Percentiles rank a stretch among this genome's conserved stretches.
Evolutionary conservation across 92 coral and sea anemone species (phyloP).

Genomic region (Diadumene lineata): DNA sequence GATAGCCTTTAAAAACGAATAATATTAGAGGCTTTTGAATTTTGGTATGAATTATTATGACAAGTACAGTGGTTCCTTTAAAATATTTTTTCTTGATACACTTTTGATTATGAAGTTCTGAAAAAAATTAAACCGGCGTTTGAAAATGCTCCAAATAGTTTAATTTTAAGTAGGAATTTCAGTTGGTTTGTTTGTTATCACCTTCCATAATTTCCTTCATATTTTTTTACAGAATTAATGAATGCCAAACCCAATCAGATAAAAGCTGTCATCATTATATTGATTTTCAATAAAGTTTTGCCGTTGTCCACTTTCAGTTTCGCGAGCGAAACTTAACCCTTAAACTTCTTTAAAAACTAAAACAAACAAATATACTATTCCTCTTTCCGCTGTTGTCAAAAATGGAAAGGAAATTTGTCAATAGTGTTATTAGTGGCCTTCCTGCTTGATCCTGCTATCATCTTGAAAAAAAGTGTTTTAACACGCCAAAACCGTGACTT

Average conservation of each 20-base stretch:
- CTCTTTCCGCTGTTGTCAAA: conserved; percentile 7
- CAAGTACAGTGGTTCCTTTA: no score
- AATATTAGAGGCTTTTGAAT: no score
- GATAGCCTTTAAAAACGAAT: no score
- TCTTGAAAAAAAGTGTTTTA: background rate
- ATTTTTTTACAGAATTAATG: background rate
- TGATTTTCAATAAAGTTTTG: background rate
- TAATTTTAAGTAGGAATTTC: no score
- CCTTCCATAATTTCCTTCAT: background rate
- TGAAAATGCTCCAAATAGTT: no score
- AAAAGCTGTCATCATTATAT: background rate
- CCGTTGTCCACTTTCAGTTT: background rate
- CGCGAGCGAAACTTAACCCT: background rate
- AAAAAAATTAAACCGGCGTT: no score
- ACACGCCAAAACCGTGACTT: background rate
- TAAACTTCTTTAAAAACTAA: background rate
- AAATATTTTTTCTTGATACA: no score
- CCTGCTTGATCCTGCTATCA: background rate
- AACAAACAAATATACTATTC: conserved; percentile 6
- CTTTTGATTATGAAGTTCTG: no score
- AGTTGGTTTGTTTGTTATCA: no score
- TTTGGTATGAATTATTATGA: no score
- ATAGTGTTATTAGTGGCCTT: background rate
- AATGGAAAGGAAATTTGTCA: background rate
- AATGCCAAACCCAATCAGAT: background rate